Evolutionary conservation across 2,797 vertebrate genomes (phyloP), one percentile per base, ranked within the genome.

Genomic region (Propithecus deckenii): DNA sequence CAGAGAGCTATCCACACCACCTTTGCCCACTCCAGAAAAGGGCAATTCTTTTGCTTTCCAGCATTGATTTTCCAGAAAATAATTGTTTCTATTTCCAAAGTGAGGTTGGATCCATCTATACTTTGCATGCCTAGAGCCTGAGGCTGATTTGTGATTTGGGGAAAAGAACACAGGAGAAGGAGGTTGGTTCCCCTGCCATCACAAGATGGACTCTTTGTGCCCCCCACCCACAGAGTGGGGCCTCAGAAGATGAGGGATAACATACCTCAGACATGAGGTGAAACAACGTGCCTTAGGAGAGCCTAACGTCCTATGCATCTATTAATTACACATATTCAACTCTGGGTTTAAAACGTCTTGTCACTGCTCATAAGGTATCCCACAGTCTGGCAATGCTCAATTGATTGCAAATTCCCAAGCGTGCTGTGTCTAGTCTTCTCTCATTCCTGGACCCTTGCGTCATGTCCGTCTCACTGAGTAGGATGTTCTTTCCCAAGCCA

Each of bases 1-100:
- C 52, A 52, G 86, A 91, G 50, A 76, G 74, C 46, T 95, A 89
- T 89, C 96, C 89, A 92, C 76, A 94, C 46, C 69, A 50, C 67
- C 6, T 59, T 13, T 96, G 76, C n/a, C 63, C 79, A 17, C 15
- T 69, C 35, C 43, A 48, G 23, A 91, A 92, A 94, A 76, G 41
- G 28, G 7, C 55, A 69, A n/a, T 13, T 81, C 63, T 11, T 38
- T 96, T 88, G 43, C 22, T 84, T 35, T 78, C 17, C 35, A 75
- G 9, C 13, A 18, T 46, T 20, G 14, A 25, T 71, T 92, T 86
- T 89, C 35, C 2, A 63, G 75, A 76, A 93, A 85, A 76, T 3
- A 92, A 41, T 79, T 2, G 0, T 5, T 83, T 83, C 35, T 86
- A 14, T 95, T 94, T 71, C 11, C 18, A 85, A 76, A 76, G 38